Base-by-base conservation (phyloP, 2,113 vertebrate genomes). In the Gavialis gangeticus region DNA sequence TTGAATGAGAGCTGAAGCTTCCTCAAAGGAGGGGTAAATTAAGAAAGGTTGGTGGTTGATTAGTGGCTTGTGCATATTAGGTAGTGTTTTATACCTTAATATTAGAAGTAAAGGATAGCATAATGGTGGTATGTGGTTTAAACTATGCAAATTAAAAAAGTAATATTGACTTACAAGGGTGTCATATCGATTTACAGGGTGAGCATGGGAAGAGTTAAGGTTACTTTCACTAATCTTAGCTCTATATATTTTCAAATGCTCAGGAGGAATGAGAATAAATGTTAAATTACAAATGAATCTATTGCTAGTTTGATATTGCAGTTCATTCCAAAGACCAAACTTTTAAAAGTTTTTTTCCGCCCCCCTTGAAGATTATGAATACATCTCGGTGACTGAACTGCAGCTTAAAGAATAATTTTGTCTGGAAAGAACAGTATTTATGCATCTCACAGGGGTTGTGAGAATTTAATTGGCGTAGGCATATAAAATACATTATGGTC, bases 391-490 rank as follows among this genome's bases (percentile, higher is more conserved):
- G 80, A 82, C 73, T 78, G 80, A 95, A 84, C 21, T 4, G 5
- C 82, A 91, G 11, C 37, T 76, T 28, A 1, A 24, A 28, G 84
- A 79, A 93, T 46, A 60, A 81, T 57, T 75, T 34, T 15, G 21
- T 66, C 59, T 89, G 84, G 58, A 82, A 88, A 85, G 12, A 71
- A 14, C 54, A n/a, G 73, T 83, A 59, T 87, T 95, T 76, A 66
- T 12, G 8, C 62, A 19, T 27, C 9, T 83, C 76, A 54, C 55
- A 87, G 13, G 34, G n/a, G 1, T 71, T 91, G 57, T 62, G 75
- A 82, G 19, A 95, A 88, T 10, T 54, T 24, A 77, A 93, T 91
- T 85, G 59, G 85, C 37, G 76, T 80, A 93, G 66, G 80, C 56
- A 28, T 79, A 27, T 79, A 92, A 92, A 69, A 91, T 75, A 46